Conservation (phyloP, 2,797 vertebrate species). For the Salarias fasciatus region DNA sequence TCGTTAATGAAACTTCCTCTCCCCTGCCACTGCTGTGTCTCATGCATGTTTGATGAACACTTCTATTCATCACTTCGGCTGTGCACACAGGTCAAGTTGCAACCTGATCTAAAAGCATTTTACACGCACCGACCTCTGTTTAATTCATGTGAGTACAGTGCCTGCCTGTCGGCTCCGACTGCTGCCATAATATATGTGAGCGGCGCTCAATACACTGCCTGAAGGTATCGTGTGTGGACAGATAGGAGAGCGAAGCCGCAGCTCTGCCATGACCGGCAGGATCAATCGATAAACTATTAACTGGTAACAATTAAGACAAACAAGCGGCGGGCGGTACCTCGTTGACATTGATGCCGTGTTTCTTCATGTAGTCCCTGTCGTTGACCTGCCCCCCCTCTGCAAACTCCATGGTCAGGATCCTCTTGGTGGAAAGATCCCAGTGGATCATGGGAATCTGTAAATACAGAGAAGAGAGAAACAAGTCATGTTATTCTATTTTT, state of each 20-base stretch:
- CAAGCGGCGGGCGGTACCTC: conserved; percentile 79
- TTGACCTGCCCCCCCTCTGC: conserved; percentile 95
- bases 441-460: conserved; percentile 91
- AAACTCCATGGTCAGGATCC: conserved; percentile 96
- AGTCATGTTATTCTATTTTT: too few relatives aligned
- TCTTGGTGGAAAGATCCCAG: conserved; percentile 93
- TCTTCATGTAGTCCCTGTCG: conserved; percentile 90
- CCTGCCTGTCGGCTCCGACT: not conserved
- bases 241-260: too few relatives aligned
- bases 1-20: too few relatives aligned
- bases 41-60: not conserved
- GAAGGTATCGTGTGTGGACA: not conserved
- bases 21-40: not conserved
- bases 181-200: not conserved
- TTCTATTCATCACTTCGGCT: not conserved
- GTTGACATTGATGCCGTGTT: conserved; percentile 89
- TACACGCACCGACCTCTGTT: not conserved
- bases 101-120: not conserved
- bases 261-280: not conserved
- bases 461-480: not conserved
- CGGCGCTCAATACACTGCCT: not conserved
- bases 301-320: not conserved
- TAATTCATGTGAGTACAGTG: not conserved
- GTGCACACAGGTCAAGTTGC: not conserved
- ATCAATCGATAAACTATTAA: not conserved